Evolutionary conservation across 2,113 vertebrate genomes (phyloP).

Genomic region (Perca schrenkii): DNA sequence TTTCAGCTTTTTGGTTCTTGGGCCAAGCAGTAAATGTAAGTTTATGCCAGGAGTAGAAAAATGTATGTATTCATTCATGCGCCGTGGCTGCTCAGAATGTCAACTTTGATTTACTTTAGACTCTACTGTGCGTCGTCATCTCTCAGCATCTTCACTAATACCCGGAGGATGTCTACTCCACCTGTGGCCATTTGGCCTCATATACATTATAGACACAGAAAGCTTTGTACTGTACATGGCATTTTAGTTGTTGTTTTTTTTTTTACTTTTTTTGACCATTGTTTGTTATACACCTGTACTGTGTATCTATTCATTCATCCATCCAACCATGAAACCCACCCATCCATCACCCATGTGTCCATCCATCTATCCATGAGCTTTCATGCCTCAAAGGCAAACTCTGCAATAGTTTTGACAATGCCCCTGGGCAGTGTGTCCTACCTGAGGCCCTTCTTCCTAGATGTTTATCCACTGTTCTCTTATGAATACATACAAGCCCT

Average conservation of each 20-base stretch:
- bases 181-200: constrained; percentile 17
- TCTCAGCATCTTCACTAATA: constrained; percentile 3
- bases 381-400: constrained; percentile 58
- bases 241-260: not conserved
- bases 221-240: not conserved
- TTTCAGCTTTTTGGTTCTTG: constrained; percentile 34
- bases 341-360: constrained; percentile 35
- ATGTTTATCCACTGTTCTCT: constrained; percentile 60
- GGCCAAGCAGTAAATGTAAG: constrained; percentile 26
- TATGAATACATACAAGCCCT: constrained; percentile 61
- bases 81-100: constrained; percentile 12
- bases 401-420: constrained; percentile 47
- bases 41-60: constrained; percentile 9
- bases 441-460: constrained; percentile 60
- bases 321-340: constrained; percentile 34
- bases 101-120: constrained; percentile 22
- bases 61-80: not conserved
- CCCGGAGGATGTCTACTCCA: not conserved
- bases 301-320: constrained; percentile 20
- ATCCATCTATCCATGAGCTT: constrained; percentile 53
- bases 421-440: constrained; percentile 52
- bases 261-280: not conserved
- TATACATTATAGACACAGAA: not conserved
- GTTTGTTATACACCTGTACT: not conserved
- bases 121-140: constrained; percentile 29